A percentile compares a stretch with the other conserved stretches of the same genome.
Conservation (phyloP, 92 coral and sea anemone genomes). For the Epizoanthus ramosus region DNA sequence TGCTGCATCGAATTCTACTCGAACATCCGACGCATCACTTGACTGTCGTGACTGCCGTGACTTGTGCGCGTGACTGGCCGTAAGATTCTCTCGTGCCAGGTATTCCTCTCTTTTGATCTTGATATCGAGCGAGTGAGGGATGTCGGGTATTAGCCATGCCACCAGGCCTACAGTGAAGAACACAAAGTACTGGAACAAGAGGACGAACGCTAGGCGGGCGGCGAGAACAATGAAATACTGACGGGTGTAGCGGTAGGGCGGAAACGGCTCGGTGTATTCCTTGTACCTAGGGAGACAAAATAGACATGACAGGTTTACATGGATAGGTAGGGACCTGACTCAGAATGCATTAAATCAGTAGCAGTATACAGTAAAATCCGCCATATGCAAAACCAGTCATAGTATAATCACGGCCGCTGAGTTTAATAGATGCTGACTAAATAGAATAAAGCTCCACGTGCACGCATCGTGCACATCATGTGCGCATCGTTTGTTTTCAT, state of each 20-base stretch:
- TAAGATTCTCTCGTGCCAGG: conserved; percentile 25
- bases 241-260: conserved; percentile 46
- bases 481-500: too few species aligned
- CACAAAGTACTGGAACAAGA: conserved; percentile 53
- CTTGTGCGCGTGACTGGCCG: not conserved
- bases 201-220: conserved; percentile 55
- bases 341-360: not conserved
- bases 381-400: too few species aligned
- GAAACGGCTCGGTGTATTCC: not conserved
- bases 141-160: conserved; percentile 64
- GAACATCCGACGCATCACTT: not conserved
- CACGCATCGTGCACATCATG: too few species aligned
- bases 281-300: not conserved
- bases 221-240: conserved; percentile 54
- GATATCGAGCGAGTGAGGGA: conserved; percentile 48
- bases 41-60: not conserved
- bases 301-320: too few species aligned
- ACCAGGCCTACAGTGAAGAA: conserved; percentile 50
- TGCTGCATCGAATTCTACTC: conserved; percentile 19
- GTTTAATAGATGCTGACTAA: too few species aligned
- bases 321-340: too few species aligned
- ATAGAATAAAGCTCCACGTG: too few species aligned
- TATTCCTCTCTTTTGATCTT: conserved; percentile 60
- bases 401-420: too few species aligned
- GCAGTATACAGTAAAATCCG: too few species aligned